Conservation (phyloP, 2,113 vertebrate genomes). For the Leucoraja erinaceus region DNA sequence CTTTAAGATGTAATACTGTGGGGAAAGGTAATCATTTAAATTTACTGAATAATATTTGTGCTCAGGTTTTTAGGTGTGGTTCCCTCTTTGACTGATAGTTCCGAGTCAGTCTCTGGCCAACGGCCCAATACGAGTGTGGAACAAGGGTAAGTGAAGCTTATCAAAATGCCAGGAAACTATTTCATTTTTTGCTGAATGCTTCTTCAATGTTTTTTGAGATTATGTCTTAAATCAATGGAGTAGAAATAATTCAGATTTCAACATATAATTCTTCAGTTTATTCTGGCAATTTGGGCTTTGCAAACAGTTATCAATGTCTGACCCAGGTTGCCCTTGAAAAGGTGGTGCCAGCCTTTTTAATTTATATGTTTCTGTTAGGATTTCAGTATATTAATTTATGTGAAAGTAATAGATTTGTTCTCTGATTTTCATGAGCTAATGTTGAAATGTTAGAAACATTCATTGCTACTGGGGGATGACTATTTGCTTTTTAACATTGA, state of each 20-base stretch:
- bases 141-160: slow-evolving; percentile 69
- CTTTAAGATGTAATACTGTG: not conserved
- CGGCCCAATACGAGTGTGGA: slow-evolving; percentile 96
- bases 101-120: slow-evolving; percentile 92
- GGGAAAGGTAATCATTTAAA: not conserved
- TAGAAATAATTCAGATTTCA: not conserved
- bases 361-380: not conserved
- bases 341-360: no score
- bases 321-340: not conserved
- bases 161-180: not conserved
- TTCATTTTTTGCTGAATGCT: not conserved
- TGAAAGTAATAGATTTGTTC: not conserved
- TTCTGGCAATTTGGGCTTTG: not conserved
- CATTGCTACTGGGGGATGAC: not conserved
- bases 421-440: not conserved
- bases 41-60: not conserved
- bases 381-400: not conserved
- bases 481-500: not conserved
- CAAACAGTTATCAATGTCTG: no score
- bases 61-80: slow-evolving; percentile 93
- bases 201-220: not conserved
- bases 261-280: not conserved
- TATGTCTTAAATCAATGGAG: not conserved
- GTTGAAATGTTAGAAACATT: not conserved
- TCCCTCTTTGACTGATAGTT: slow-evolving; percentile 92